A percentile compares a stretch with the other conserved stretches of the same genome.
phyloP scores from a whole-genome alignment of 1,140 invertebrate genomes.

The Aphidius gifuensis region DNA sequence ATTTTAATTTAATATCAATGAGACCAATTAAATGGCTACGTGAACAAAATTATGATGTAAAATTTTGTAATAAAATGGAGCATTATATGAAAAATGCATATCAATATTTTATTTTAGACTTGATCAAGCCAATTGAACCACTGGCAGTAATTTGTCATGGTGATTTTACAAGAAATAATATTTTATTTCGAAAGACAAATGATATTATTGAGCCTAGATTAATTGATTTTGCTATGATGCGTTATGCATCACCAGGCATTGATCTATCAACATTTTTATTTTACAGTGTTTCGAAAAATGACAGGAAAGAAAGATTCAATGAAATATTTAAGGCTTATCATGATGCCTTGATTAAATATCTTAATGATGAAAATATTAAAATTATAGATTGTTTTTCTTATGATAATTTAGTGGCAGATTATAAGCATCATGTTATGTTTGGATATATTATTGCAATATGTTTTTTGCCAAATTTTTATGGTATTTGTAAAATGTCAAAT shows the following conservation, averaged over 20 bases:
- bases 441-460: slow-evolving; percentile 39
- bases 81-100: slow-evolving; percentile 17
- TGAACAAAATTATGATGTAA: slow-evolving; percentile 19
- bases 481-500: not conserved
- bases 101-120: slow-evolving; percentile 14
- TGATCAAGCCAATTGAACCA: slow-evolving; percentile 28
- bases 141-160: slow-evolving; percentile 46
- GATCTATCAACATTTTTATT: slow-evolving; percentile 51
- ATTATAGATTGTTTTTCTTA: slow-evolving; percentile 31
- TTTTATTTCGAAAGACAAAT: slow-evolving; percentile 36
- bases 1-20: not conserved
- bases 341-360: slow-evolving; percentile 24
- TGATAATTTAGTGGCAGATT: slow-evolving; percentile 39
- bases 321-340: slow-evolving; percentile 42
- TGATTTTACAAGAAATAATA: slow-evolving; percentile 47
- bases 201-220: slow-evolving; percentile 35
- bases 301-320: slow-evolving; percentile 31
- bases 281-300: slow-evolving; percentile 34
- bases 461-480: slow-evolving; percentile 35
- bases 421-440: slow-evolving; percentile 34
- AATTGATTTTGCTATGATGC: slow-evolving; percentile 47
- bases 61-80: slow-evolving; percentile 31
- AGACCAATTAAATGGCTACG: slow-evolving; percentile 23
- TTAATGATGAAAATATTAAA: slow-evolving; percentile 25
- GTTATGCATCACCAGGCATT: slow-evolving; percentile 41